Base-by-base conservation (phyloP, 2,888 invertebrate genomes). In the Hylaea fasciaria region DNA sequence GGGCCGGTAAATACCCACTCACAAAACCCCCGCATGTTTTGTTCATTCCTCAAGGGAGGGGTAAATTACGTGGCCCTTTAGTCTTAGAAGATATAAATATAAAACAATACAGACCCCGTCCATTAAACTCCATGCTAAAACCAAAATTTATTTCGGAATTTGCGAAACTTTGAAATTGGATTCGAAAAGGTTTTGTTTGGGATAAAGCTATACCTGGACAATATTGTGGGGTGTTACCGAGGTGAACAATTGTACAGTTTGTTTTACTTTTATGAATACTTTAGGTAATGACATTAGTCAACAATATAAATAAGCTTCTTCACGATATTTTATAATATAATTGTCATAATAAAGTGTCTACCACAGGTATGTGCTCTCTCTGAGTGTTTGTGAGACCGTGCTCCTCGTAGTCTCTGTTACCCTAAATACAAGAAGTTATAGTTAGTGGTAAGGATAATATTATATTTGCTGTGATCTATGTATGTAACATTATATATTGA, bases 71-170 rank as follows among this genome's bases (percentile, higher is more conserved):
- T 58, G 71, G 67, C 74, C 80, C 80, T 81, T 81, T 75, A 77
- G 76, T 77, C 81, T 83, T 79, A 65, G 66, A 74, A 73, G 71
- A 78, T 81, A 81, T 82, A 84, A 82, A 81, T 85, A 83, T 80
- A 83, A 81, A 85, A 85, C 83, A 82, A 83, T 83, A 77, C 73
- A 67, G 72, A 75, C 69, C 71, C 76, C 78, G 74, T 78, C 78
- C 79, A 77, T 79, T 77, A 78, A 79, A 80, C 80, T 80, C 78
- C 75, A 77, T 73, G 72, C 69, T 69, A 71, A 77, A 70, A 75
- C 77, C 77, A 73, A 81, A 77, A 82, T 81, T 75, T 78, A 75
- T 75, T 74, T 64, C 47, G 58, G 57, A 52, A 54, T 59, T 58
- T 50, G 12, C 54, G 48, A 65, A 80, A 80, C 72, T 80, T 78